A percentile compares a stretch with the other conserved stretches of the same genome.
Evolutionary conservation across 1,140 invertebrate genomes (phyloP).

Genomic region (Scylla paramamosain): DNA sequence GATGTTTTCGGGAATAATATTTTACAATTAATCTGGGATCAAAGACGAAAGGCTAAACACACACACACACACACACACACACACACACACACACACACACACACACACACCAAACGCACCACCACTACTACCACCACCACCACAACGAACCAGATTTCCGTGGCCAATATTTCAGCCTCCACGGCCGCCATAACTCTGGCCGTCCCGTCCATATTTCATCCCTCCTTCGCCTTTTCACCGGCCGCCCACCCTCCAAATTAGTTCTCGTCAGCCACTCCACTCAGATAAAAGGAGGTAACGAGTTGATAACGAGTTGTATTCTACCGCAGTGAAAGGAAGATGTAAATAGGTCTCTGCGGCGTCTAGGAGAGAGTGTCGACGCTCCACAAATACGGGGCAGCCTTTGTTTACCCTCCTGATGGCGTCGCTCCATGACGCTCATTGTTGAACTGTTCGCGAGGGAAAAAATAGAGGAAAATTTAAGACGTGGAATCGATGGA

Average conservation of each 20-base stretch:
- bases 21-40: no score
- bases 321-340: conserved; percentile 60
- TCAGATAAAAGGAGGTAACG: conserved; percentile 63
- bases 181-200: neutral
- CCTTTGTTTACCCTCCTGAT: conserved; percentile 44
- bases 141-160: conserved; percentile 52
- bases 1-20: no score
- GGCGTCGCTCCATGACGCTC: conserved; percentile 35
- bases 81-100: conserved; percentile 9
- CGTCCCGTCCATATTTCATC: conserved; percentile 62
- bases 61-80: conserved; percentile 20
- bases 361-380: conserved; percentile 6
- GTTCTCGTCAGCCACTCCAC: conserved; percentile 68
- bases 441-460: neutral
- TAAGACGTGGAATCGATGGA: neutral
- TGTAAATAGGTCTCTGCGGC: conserved; percentile 37
- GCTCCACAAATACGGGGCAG: conserved; percentile 1
- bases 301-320: conserved; percentile 72
- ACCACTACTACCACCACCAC: neutral
- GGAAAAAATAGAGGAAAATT: neutral
- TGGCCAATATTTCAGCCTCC: conserved; percentile 55
- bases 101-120: neutral
- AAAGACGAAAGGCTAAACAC: neutral
- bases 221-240: conserved; percentile 58
- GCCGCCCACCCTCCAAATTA: conserved; percentile 60